Evolutionary conservation across 1,140 invertebrate species (phyloP).

Genomic region (Apis dorsata): DNA sequence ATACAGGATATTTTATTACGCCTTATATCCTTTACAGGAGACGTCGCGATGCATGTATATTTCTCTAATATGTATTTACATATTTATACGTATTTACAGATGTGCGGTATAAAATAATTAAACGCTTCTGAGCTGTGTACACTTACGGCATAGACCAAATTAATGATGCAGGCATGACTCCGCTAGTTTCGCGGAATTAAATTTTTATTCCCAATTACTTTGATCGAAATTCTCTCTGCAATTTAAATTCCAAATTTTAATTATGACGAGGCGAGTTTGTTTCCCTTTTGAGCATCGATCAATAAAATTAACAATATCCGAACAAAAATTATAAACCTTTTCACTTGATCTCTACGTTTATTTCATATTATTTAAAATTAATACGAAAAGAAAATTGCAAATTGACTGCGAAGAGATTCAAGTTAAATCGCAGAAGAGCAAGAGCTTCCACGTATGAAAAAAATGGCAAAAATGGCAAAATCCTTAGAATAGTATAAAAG

Average conservation of each 20-base stretch:
- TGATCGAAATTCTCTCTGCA: not conserved
- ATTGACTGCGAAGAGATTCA: no score
- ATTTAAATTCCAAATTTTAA: not conserved
- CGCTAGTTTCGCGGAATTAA: not conserved
- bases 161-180: not conserved
- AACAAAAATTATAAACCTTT: not conserved
- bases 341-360: not conserved
- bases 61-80: not conserved
- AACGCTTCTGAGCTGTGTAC: not conserved
- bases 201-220: not conserved
- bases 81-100: not conserved
- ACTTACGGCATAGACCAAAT: not conserved
- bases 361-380: no score
- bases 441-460: no score
- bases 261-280: not conserved
- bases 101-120: not conserved
- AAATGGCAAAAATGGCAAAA: no score
- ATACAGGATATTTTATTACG: not conserved
- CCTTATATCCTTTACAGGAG: not conserved
- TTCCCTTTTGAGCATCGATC: not conserved
- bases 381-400: no score
- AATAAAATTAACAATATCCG: not conserved
- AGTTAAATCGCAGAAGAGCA: no score
- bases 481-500: no score
- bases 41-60: not conserved